Evolutionary conservation across 2,113 vertebrate genomes (phyloP).

Genomic region (Microtus pennsylvanicus): DNA sequence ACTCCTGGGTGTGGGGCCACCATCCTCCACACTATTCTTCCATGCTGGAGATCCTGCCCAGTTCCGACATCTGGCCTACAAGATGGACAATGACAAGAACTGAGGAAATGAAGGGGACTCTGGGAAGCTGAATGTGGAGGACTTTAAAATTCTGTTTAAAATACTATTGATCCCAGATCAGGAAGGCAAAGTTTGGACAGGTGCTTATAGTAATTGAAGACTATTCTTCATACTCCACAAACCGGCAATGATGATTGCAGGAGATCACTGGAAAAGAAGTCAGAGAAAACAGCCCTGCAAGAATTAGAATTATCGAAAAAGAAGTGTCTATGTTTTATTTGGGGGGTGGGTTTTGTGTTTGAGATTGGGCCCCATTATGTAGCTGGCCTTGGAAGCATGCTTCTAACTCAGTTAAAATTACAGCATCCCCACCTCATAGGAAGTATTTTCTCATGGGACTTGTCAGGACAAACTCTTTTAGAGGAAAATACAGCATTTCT

Average conservation of each 20-base stretch:
- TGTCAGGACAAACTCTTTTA: background rate
- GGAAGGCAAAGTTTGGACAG: background rate
- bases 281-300: background rate
- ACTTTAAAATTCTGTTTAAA: background rate
- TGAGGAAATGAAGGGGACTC: background rate
- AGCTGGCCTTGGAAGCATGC: background rate
- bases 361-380: background rate
- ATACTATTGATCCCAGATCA: background rate
- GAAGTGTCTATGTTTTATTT: background rate
- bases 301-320: background rate
- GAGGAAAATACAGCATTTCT: background rate
- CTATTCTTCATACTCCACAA: background rate
- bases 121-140: background rate
- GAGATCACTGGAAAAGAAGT: background rate
- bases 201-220: background rate
- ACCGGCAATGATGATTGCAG: background rate
- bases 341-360: background rate
- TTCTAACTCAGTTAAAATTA: background rate
- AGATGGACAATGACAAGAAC: background rate
- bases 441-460: background rate
- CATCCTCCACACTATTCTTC: background rate
- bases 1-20: too few species aligned
- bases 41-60: background rate
- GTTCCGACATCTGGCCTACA: background rate
- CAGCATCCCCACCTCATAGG: background rate